These are phyloP conservation scores for Enteromius treurensis DNA, from an alignment of 2,797 vertebrate genomes.

Conservation along the genomic window DNA sequence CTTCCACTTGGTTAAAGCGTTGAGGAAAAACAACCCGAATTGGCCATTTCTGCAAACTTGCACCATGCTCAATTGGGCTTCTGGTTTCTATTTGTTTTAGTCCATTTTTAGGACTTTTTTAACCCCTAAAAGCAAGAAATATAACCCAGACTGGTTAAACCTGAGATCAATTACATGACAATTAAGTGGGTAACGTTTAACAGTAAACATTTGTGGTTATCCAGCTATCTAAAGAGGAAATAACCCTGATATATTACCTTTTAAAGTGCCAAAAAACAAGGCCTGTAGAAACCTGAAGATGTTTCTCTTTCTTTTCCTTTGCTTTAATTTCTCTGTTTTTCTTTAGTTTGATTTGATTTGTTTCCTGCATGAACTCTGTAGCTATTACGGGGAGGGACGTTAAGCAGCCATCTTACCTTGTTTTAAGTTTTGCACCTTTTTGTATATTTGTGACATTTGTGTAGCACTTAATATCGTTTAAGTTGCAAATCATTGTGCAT, in stretches of 20 bases:
- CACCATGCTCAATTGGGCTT: conserved; percentile 67
- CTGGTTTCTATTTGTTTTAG: conserved; percentile 59
- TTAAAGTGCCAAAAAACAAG: conserved; percentile 22
- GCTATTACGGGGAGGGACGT: conserved; percentile 64
- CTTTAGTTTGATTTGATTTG: conserved; percentile 10
- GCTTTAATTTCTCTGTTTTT: conserved; percentile 21
- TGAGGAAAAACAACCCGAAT: conserved; percentile 59
- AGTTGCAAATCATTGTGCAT: conserved; percentile 66
- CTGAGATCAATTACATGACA: conserved; percentile 62
- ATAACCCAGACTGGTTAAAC: conserved; percentile 67
- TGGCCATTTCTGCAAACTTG: conserved; percentile 70
- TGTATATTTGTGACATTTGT: conserved; percentile 67
- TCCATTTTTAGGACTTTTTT: conserved; percentile 68
- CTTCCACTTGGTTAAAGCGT: conserved; percentile 73
- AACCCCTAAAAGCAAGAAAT: conserved; percentile 71
- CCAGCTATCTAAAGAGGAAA: conserved; percentile 14
- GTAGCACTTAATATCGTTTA: conserved; percentile 66
- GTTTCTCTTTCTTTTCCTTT: conserved; percentile 38
- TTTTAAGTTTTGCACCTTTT: conserved; percentile 59
- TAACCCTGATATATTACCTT: conserved; percentile 23
- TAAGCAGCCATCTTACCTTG: conserved; percentile 40
- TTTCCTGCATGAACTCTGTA: conserved; percentile 22
- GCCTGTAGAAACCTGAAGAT: conserved; percentile 29
- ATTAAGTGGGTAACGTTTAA: conserved; percentile 58
- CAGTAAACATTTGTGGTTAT: conserved; percentile 6